Base-by-base conservation (phyloP, 2,888 invertebrate genomes). In the Uropetala carovei region DNA sequence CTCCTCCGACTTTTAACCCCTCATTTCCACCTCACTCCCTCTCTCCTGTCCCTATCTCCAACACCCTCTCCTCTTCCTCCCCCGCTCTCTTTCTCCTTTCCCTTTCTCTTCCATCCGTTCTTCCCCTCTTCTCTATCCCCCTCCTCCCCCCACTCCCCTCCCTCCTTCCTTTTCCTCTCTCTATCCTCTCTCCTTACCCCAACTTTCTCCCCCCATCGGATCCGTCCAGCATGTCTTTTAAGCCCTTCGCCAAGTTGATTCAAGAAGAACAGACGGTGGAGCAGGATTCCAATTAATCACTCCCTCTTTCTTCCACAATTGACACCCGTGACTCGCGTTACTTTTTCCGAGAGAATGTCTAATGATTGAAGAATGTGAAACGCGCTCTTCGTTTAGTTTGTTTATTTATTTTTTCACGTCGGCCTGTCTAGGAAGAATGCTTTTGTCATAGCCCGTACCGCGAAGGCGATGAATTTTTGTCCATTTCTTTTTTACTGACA, bases 361-460 rank as follows among this genome's bases (percentile, higher is more conserved):
- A 75, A 75, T 75, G 75, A 75, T 75, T 75, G 75, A 75, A 75
- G 75, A 75, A 75, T 27, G 75, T 75, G 75, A 75, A 75, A 75
- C 75, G 75, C 11, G 22, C 75, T 27, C 75, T 43, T 43, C 43
- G 43, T 43, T 43, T n/a, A n/a, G n/a, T n/a, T n/a, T n/a, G n/a
- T n/a, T n/a, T n/a, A n/a, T n/a, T 43, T 43, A 75, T 75, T 75
- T 75, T 68, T 75, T 75, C 75, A 7, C 22, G 75, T 75, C 43
- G 43, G 43, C 43, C 68, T 68, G 68, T 68, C 75, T 22, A 75
- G 75, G 13, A 75, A 8, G 75, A 75, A 75, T 75, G 75, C 27
- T 75, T 75, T 75, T 75, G 75, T 75, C 75, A 27, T 22, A 0
- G 75, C n/a, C n/a, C 68, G 75, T 64, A n/a, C n/a, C n/a, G n/a